Percentiles rank a stretch among this genome's conserved stretches.
phyloP scores from a whole-genome alignment of 2,888 invertebrate genomes.

The Hecatera dysodea region DNA sequence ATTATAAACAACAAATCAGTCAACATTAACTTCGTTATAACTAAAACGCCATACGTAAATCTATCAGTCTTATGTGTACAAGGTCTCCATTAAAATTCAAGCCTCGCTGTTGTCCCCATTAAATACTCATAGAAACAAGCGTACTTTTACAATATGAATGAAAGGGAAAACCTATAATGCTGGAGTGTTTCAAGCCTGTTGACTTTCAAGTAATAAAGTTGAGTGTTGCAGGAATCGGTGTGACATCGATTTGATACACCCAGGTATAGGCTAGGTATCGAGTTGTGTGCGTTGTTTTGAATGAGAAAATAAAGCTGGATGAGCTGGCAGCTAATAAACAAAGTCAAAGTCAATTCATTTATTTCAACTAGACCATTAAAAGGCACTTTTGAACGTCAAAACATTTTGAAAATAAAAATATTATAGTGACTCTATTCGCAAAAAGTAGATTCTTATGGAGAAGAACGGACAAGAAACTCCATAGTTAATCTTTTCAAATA shows the following conservation, averaged over 20 bases:
- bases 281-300: background rate
- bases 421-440: no score
- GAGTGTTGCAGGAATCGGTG: slow-evolving; percentile 43
- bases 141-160: slow-evolving; percentile 4
- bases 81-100: slow-evolving; percentile 52
- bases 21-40: background rate
- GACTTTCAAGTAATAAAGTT: slow-evolving; percentile 43
- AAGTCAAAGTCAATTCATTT: no score
- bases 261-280: background rate
- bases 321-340: slow-evolving; percentile 10
- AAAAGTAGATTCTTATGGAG: no score
- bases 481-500: no score
- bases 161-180: background rate
- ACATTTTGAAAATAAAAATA: no score
- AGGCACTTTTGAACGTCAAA: no score
- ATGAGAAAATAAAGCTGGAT: background rate
- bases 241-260: slow-evolving; percentile 18
- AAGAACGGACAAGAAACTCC: no score
- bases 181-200: slow-evolving; percentile 21
- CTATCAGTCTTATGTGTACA: slow-evolving; percentile 17
- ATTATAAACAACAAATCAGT: background rate
- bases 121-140: slow-evolving; percentile 18
- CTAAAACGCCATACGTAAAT: slow-evolving; percentile 2
- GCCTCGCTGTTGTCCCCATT: slow-evolving; percentile 31
- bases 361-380: no score